A percentile compares a stretch with the other conserved stretches of the same genome.
These are phyloP conservation scores for Limnephilus marmoratus DNA, from an alignment of 2,888 invertebrate genomes.

Conservation along the genomic window DNA sequence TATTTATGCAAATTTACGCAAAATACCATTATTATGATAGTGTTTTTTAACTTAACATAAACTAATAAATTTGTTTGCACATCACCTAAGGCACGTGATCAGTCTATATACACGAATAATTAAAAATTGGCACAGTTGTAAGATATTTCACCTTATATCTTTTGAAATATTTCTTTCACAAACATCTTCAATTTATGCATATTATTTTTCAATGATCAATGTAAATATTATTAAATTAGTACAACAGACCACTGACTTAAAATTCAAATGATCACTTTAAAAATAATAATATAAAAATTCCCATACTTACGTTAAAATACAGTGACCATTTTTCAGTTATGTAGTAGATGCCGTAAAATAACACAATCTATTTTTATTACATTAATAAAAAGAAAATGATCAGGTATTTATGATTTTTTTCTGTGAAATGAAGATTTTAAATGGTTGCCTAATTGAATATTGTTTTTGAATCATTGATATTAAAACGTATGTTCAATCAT, in stretches of 20 bases:
- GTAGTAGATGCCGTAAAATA: neutral
- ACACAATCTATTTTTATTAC: neutral
- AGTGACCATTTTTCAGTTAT: neutral
- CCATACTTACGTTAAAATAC: neutral
- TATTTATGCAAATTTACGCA: neutral
- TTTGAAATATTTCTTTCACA: conserved; percentile 23
- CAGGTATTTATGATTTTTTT: neutral
- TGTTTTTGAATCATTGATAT: neutral
- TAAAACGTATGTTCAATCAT: neutral
- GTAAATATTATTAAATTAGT: neutral
- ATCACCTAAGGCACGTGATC: conserved; percentile 56
- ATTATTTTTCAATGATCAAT: neutral
- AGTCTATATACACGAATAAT: conserved; percentile 59
- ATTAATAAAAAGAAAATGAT: neutral
- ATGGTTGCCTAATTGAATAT: neutral
- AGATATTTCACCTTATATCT: conserved; percentile 45
- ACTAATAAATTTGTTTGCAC: conserved; percentile 19
- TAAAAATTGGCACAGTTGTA: conserved; percentile 55
- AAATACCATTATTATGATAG: neutral
- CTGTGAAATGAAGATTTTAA: neutral
- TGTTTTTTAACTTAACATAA: neutral
- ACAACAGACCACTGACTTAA: neutral
- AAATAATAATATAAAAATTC: neutral
- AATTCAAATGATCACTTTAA: neutral
- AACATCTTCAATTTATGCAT: neutral